Evolutionary conservation across 2,888 invertebrate species (phyloP).

Genomic region (Dicyrtomina minuta): DNA sequence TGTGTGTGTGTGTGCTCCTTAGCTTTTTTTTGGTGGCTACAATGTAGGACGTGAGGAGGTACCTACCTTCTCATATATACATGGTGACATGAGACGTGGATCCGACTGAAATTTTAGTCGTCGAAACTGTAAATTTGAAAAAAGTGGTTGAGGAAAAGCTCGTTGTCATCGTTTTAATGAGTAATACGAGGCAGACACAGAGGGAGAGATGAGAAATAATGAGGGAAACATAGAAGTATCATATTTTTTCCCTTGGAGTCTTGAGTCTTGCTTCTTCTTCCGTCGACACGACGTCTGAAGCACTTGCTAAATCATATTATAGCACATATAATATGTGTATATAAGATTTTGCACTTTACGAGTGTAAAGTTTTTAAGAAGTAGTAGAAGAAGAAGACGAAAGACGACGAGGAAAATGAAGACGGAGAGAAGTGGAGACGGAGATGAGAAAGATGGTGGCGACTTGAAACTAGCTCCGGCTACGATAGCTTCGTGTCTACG

Average conservation of each 20-base stretch:
- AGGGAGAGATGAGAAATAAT: constrained; percentile 30
- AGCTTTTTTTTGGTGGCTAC: too few relatives aligned
- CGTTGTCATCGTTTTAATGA: constrained; percentile 31
- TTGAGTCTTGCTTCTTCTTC: constrained; percentile 5
- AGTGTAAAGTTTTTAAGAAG: too few relatives aligned
- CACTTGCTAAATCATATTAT: not conserved
- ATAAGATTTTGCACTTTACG: too few relatives aligned
- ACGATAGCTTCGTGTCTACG: too few relatives aligned
- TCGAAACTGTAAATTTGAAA: not conserved
- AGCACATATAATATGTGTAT: too few relatives aligned
- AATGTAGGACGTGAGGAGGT: too few relatives aligned
- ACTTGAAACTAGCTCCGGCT: too few relatives aligned
- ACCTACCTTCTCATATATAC: too few relatives aligned
- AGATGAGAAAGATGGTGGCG: not conserved
- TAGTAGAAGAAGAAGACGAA: not conserved
- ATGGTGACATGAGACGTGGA: too few relatives aligned
- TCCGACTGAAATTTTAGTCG: not conserved
- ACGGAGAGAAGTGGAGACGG: not conserved
- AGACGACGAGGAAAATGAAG: not conserved
- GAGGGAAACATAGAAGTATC: constrained; percentile 30
- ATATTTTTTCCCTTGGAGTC: constrained; percentile 10
- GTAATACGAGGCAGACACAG: constrained; percentile 27
- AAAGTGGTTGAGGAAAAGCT: not conserved
- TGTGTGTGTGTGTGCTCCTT: too few relatives aligned
- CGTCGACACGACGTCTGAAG: not conserved